phyloP scores from a whole-genome alignment of 2,113 vertebrate genomes.

The Noturus placidus region DNA sequence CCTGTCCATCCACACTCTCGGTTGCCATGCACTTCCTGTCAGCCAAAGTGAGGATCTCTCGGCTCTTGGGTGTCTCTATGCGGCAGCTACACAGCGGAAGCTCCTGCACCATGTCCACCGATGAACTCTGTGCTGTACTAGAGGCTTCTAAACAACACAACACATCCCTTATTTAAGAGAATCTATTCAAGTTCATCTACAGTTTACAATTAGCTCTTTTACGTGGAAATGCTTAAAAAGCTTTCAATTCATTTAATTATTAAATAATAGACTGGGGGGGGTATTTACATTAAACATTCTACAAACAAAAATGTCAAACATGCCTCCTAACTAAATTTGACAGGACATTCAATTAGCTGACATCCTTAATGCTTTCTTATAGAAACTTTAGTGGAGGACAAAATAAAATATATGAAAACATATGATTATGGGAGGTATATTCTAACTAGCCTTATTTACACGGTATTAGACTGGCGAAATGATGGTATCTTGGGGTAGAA shows the following conservation, averaged over 20 bases:
- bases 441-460: background rate
- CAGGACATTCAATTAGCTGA: background rate
- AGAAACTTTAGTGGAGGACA: background rate
- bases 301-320: background rate
- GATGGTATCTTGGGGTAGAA: no score
- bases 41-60: constrained; percentile 91
- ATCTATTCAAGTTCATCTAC: background rate
- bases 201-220: background rate
- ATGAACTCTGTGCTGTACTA: constrained; percentile 67
- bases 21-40: constrained; percentile 99
- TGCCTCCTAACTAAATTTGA: background rate
- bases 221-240: background rate
- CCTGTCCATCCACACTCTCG: constrained; percentile 88
- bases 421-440: background rate
- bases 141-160: constrained; percentile 40
- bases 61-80: constrained; percentile 95
- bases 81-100: constrained; percentile 97
- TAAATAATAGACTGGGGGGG: background rate
- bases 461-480: background rate
- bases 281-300: background rate
- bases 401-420: background rate
- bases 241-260: background rate
- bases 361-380: background rate
- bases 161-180: background rate
- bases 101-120: constrained; percentile 86